Percentiles rank a stretch among this genome's conserved stretches.
These are phyloP conservation scores for Bradypus variegatus DNA, from an alignment of 2,797 vertebrate genomes.

Conservation along the genomic window DNA sequence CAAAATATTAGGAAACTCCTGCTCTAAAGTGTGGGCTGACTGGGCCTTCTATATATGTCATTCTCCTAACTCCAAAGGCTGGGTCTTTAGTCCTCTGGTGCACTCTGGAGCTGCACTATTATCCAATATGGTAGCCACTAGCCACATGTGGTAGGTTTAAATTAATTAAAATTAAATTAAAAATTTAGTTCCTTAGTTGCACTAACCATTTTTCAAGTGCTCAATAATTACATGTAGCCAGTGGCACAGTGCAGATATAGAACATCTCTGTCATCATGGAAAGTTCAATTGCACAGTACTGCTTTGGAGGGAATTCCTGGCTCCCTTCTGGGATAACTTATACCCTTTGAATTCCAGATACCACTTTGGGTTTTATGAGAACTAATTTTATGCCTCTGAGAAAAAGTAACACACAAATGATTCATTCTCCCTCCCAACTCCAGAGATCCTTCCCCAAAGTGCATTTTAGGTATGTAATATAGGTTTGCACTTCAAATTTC, in stretches of 20 bases:
- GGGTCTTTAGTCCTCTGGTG: background rate
- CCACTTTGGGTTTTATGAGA: conserved; percentile 20
- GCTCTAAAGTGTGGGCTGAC: background rate
- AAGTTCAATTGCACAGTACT: background rate
- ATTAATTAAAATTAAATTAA: background rate
- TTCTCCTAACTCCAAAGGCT: background rate
- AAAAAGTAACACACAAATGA: conserved; percentile 12
- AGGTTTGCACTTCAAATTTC: background rate
- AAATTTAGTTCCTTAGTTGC: background rate
- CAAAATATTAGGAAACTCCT: background rate
- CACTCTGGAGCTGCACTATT: background rate
- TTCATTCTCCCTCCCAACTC: conserved; percentile 3
- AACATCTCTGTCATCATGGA: background rate
- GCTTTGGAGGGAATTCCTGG: background rate
- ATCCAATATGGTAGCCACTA: background rate
- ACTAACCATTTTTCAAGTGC: background rate
- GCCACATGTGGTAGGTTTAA: background rate
- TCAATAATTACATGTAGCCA: background rate
- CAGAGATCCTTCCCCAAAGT: conserved; percentile 8
- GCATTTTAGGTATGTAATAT: background rate
- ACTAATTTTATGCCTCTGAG: conserved; percentile 35
- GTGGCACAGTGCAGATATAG: background rate
- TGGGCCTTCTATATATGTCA: background rate
- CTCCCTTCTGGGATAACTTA: background rate
- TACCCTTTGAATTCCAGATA: conserved; percentile 9